phyloP scores from a whole-genome alignment of 2,797 vertebrate species.

The Simalia tracyae region DNA sequence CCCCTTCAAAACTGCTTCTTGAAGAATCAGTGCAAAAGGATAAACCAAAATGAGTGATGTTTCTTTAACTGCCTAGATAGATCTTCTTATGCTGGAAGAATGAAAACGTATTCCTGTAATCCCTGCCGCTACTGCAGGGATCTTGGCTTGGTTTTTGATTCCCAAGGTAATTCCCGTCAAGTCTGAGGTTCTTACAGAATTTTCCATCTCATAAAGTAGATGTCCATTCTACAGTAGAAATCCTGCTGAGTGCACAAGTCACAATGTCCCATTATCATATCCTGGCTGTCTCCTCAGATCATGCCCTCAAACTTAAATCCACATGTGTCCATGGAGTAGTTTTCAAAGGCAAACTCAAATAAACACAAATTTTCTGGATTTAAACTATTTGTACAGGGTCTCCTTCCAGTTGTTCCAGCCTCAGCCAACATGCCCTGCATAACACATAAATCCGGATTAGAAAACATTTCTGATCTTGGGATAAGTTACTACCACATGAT shows the following conservation, averaged over 20 bases:
- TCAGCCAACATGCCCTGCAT: conserved; percentile 15
- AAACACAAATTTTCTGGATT: not conserved
- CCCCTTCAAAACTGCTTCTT: conserved; percentile 12
- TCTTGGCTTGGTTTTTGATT: not conserved
- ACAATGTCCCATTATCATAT: not conserved
- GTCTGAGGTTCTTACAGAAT: conserved; percentile 1
- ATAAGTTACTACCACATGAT: not conserved
- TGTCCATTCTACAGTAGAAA: not conserved
- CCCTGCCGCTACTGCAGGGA: not conserved
- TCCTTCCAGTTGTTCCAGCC: not conserved
- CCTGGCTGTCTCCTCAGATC: not conserved
- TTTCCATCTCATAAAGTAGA: not conserved
- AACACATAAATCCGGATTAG: conserved; percentile 18
- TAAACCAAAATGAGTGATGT: not conserved
- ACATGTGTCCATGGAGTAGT: not conserved
- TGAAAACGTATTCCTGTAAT: no score
- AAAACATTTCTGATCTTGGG: not conserved
- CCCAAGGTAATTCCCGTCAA: not conserved
- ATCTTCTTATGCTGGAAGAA: not conserved
- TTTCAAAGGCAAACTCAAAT: not conserved
- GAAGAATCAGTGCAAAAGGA: conserved; percentile 12
- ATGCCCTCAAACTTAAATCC: not conserved
- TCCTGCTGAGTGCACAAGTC: not conserved
- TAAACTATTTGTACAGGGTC: not conserved
- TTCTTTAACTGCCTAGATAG: not conserved